Conservation (phyloP, 2,113 vertebrate species). For the Larimichthys crocea region DNA sequence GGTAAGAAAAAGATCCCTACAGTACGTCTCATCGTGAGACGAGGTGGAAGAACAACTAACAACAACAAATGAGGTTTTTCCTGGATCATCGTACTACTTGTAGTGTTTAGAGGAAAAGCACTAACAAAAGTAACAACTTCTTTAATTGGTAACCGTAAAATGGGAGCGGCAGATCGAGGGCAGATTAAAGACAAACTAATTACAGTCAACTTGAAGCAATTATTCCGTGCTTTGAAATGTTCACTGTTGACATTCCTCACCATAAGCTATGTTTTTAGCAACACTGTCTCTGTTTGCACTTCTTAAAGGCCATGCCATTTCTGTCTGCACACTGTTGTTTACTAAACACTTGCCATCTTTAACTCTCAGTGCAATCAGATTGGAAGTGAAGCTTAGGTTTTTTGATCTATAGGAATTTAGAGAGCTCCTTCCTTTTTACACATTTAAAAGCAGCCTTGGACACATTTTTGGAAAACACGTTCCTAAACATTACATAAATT, state of each 20-base stretch:
- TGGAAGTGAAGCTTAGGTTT: constrained; percentile 40
- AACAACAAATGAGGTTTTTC: constrained; percentile 50
- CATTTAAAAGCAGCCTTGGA: constrained; percentile 21
- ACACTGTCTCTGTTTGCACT: constrained; percentile 62
- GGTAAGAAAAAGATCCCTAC: constrained; percentile 28
- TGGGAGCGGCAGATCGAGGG: constrained; percentile 30
- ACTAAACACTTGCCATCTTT: constrained; percentile 54
- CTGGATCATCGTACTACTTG: constrained; percentile 42
- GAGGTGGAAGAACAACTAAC: constrained; percentile 44
- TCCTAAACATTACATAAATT: constrained; percentile 42
- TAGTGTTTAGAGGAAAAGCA: constrained; percentile 50
- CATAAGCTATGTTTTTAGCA: constrained; percentile 65
- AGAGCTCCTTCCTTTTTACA: not conserved
- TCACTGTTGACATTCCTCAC: constrained; percentile 62
- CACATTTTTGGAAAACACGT: constrained; percentile 37
- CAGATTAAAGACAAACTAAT: constrained; percentile 70
- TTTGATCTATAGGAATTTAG: constrained; percentile 43
- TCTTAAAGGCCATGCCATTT: constrained; percentile 37
- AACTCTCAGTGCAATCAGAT: constrained; percentile 25
- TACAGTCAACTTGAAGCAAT: constrained; percentile 72
- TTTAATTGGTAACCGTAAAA: constrained; percentile 62
- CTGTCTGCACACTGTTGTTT: constrained; percentile 49
- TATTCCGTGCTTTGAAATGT: constrained; percentile 66
- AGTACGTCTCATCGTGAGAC: constrained; percentile 45
- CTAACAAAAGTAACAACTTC: constrained; percentile 55